Base-by-base conservation (phyloP, 1,140 invertebrate genomes). In the Drosophila pallidifrons region DNA sequence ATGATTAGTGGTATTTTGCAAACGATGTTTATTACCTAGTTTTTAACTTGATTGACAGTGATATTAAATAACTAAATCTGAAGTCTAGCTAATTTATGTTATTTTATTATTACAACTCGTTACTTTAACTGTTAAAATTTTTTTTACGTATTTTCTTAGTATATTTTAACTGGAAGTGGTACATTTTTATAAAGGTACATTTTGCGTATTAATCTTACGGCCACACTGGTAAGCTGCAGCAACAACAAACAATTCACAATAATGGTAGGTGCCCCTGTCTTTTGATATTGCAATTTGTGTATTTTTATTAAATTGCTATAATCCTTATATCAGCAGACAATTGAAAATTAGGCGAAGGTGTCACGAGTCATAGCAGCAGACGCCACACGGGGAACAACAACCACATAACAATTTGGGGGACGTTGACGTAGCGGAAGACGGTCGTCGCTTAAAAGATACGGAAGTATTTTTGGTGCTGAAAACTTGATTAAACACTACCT, bases 401-500 rank as follows among this genome's bases (percentile, higher is more conserved):
- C 38, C 59, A 35, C 49, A 35, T 41, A 47, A 8, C 3, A 54
- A 61, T 57, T 54, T 38, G 45, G 35, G 15, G 43, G 57, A 63
- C 68, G 38, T 60, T 61, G 51, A 58, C 43, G 73, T 61, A 51
- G 52, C 65, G 55, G 65, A 68, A 68, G 55, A 65, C 61, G 61
- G 32, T 41, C 3, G 49, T n/a, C 16, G 28, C 5, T 41, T 54
- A 13, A 46, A 54, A 54, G 28, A 76, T 52, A 57, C 68, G 68
- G 73, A 70, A 76, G 67, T 75, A 61, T 59, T 49, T 47, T 11
- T 4, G 25, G 11, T 10, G 8, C n/a, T 16, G 13, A 16, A 76
- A 76, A 76, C 69, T 76, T 65, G 57, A 76, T 76, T 76, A 46
- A 55, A 54, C 43, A 59, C 20, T 41, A 75, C 73, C 52, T 65